These are phyloP conservation scores for Archivesica marissinica DNA, from an alignment of 1,140 invertebrate species.

Conservation along the genomic window DNA sequence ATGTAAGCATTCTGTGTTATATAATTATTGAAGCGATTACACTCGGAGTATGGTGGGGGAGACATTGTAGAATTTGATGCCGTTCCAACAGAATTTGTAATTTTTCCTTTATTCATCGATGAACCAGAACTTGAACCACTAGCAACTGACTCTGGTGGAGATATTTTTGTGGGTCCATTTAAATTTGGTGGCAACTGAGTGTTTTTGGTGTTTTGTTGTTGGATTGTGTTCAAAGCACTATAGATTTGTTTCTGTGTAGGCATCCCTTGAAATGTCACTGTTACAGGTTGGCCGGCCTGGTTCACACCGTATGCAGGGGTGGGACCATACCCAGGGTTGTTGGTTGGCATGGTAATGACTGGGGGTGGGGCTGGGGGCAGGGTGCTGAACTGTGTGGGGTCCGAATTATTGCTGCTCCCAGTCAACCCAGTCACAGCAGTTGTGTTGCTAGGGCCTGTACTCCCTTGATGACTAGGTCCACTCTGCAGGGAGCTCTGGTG, in stretches of 20 bases:
- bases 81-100: conserved; percentile 44
- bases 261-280: conserved; percentile 65
- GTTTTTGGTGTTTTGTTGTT: conserved; percentile 55
- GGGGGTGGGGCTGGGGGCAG: conserved; percentile 58
- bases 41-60: conserved; percentile 62
- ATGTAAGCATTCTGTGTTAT: conserved; percentile 78
- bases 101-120: conserved; percentile 47
- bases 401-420: conserved; percentile 78
- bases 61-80: conserved; percentile 49
- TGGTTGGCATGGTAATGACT: conserved; percentile 56
- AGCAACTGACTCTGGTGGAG: conserved; percentile 69
- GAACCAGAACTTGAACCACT: conserved; percentile 62
- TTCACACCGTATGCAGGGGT: conserved; percentile 13
- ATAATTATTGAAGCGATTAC: conserved; percentile 72
- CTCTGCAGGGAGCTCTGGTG: conserved; percentile 81
- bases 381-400: conserved; percentile 61
- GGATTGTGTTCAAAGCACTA: conserved; percentile 64
- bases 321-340: conserved; percentile 21
- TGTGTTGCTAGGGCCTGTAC: conserved; percentile 86
- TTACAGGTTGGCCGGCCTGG: conserved; percentile 60
- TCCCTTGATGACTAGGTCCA: conserved; percentile 85
- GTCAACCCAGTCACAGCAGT: conserved; percentile 85
- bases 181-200: conserved; percentile 56
- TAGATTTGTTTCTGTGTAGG: conserved; percentile 59
- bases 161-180: conserved; percentile 75